Evolutionary conservation across 2,888 invertebrate species (phyloP).

Genomic region (Melanargia galathea): DNA sequence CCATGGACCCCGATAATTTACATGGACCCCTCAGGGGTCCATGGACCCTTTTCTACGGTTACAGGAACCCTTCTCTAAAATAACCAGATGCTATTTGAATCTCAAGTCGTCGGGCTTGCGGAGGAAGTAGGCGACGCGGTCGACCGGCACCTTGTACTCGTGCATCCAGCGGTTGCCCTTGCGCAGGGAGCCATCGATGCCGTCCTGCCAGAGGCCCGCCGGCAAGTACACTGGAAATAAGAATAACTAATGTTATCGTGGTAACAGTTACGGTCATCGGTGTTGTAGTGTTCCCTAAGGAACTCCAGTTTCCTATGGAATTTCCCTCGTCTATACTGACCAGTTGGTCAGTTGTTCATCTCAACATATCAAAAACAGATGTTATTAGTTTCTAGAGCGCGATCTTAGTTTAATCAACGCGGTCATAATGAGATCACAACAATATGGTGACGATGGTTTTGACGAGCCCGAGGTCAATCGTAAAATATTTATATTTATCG

Average conservation of each 20-base stretch:
- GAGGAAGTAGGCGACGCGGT: slow-evolving; percentile 91
- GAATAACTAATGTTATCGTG: not conserved
- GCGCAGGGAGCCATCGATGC: slow-evolving; percentile 91
- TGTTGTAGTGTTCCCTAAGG: too few relatives aligned
- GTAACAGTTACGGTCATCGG: too few relatives aligned
- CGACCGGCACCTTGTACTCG: slow-evolving; percentile 89
- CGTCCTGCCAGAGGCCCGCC: slow-evolving; percentile 96
- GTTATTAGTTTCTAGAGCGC: too few relatives aligned
- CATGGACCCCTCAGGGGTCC: too few relatives aligned
- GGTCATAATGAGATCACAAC: slow-evolving; percentile 69
- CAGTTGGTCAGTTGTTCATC: too few relatives aligned
- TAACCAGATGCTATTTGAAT: slow-evolving; percentile 83
- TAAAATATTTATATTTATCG: slow-evolving; percentile 97
- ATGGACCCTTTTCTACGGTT: too few relatives aligned
- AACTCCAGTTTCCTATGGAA: too few relatives aligned
- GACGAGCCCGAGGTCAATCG: slow-evolving; percentile 92
- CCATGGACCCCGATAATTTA: too few relatives aligned
- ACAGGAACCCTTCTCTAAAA: too few relatives aligned
- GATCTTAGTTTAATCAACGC: slow-evolving; percentile 28
- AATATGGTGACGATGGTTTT: slow-evolving; percentile 74
- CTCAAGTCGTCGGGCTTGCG: slow-evolving; percentile 92
- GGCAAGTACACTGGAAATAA: slow-evolving; percentile 89
- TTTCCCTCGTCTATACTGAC: too few relatives aligned
- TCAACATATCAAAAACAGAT: too few relatives aligned
- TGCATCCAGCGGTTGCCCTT: slow-evolving; percentile 96